Evolutionary conservation across 2,888 invertebrate species (phyloP).

Genomic region (Acanthococcus lagerstroemiae): DNA sequence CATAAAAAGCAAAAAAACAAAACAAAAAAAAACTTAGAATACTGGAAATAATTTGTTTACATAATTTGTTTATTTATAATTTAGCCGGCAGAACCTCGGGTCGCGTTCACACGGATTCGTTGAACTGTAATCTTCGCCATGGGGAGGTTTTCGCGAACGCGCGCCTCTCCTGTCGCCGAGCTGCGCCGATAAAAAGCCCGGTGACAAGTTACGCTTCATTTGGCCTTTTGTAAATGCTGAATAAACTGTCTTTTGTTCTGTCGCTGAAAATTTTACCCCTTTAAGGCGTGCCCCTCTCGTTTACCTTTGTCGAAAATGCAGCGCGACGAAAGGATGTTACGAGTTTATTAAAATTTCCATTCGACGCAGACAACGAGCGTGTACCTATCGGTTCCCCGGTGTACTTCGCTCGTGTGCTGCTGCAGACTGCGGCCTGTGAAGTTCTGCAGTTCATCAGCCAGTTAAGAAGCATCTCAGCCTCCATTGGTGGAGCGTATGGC

Average conservation of each 20-base stretch:
- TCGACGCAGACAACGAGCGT: not conserved
- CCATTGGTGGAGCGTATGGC: no score
- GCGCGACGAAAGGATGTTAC: not conserved
- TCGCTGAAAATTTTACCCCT: slow-evolving; percentile 24
- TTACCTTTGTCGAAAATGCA: slow-evolving; percentile 1
- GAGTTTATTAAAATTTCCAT: not conserved
- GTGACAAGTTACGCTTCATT: slow-evolving; percentile 30
- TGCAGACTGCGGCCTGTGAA: no score
- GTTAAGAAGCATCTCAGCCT: no score
- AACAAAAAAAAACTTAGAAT: slow-evolving; percentile 27
- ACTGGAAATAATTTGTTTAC: slow-evolving; percentile 29
- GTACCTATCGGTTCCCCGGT: no score
- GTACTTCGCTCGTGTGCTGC: no score
- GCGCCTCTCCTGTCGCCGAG: not conserved
- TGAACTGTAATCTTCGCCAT: slow-evolving; percentile 16
- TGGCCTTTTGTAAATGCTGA: slow-evolving; percentile 26
- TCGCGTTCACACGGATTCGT: slow-evolving; percentile 24
- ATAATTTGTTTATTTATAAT: slow-evolving; percentile 30
- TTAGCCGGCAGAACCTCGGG: slow-evolving; percentile 11
- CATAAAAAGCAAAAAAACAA: no score
- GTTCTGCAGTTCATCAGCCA: no score
- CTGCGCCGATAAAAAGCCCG: slow-evolving; percentile 14
- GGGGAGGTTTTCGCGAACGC: slow-evolving; percentile 1
- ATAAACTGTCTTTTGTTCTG: slow-evolving; percentile 28
- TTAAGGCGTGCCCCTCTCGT: slow-evolving; percentile 23